Conservation (phyloP, 2,113 vertebrate genomes). For the Psilopsiagon aurifrons region DNA sequence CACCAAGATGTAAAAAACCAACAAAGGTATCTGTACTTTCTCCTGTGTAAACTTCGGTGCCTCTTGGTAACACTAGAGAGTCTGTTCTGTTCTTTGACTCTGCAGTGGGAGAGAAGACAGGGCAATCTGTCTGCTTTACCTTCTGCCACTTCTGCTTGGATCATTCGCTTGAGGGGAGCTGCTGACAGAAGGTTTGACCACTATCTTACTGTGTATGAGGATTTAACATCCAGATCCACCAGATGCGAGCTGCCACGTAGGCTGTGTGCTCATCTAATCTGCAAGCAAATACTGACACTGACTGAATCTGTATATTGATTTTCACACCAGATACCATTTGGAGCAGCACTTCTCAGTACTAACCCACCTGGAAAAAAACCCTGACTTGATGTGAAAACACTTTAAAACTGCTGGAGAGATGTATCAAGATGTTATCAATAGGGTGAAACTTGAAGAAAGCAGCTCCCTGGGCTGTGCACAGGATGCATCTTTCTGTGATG, state of each 20-base stretch:
- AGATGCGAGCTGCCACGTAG: rapidly evolving
- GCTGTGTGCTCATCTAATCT: neutral
- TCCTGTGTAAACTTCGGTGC: rapidly evolving
- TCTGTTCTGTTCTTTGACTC: neutral
- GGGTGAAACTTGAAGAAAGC: neutral
- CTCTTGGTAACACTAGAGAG: neutral
- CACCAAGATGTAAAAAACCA: neutral
- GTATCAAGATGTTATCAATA: neutral
- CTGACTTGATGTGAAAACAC: neutral
- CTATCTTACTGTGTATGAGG: rapidly evolving
- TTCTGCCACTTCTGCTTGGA: neutral
- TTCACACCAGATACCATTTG: neutral
- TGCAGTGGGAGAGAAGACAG: neutral
- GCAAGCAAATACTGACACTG: neutral
- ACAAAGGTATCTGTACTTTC: neutral
- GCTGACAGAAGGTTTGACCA: neutral
- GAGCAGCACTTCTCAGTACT: neutral
- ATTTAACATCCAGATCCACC: neutral
- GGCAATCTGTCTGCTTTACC: neutral
- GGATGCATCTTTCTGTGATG: neutral
- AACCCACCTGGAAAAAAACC: neutral
- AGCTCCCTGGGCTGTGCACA: neutral
- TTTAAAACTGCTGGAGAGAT: neutral
- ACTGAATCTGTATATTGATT: neutral
- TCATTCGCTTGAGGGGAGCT: neutral